Percentiles rank a stretch among this genome's conserved stretches.
These are phyloP conservation scores for Lepus europaeus DNA, from an alignment of 2,113 vertebrate genomes.

Conservation along the genomic window DNA sequence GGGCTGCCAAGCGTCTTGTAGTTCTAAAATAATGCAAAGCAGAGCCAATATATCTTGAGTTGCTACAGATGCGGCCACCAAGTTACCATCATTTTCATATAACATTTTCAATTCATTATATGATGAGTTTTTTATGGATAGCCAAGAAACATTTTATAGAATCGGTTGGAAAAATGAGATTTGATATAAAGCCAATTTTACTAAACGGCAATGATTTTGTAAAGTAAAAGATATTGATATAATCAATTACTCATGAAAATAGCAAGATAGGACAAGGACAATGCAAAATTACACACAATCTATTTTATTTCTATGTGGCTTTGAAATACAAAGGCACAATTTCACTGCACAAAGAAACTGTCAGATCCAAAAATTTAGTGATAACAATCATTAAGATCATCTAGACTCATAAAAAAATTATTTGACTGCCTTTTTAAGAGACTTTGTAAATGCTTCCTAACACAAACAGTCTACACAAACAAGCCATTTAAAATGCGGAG, in stretches of 20 bases:
- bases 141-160: constrained; percentile 55
- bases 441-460: constrained; percentile 41
- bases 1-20: background rate
- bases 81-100: constrained; percentile 35
- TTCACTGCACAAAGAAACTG: constrained; percentile 35
- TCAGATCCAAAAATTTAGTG: constrained; percentile 41
- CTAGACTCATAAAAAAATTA: constrained; percentile 60
- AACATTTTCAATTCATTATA: constrained; percentile 45
- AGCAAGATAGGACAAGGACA: constrained; percentile 25
- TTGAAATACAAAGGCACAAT: constrained; percentile 56
- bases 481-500: constrained; percentile 14
- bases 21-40: constrained; percentile 61
- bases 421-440: constrained; percentile 19
- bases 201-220: constrained; percentile 49
- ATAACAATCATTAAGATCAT: constrained; percentile 58
- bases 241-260: constrained; percentile 64
- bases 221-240: constrained; percentile 57
- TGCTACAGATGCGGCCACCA: background rate
- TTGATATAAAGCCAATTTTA: constrained; percentile 66
- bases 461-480: background rate
- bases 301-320: constrained; percentile 64
- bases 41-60: background rate
- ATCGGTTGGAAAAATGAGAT: constrained; percentile 53
- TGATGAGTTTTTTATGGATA: constrained; percentile 14
- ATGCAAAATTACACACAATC: constrained; percentile 27